Evolutionary conservation across 2,113 vertebrate species (phyloP).

Genomic region (Paradoxurus hermaphroditus): DNA sequence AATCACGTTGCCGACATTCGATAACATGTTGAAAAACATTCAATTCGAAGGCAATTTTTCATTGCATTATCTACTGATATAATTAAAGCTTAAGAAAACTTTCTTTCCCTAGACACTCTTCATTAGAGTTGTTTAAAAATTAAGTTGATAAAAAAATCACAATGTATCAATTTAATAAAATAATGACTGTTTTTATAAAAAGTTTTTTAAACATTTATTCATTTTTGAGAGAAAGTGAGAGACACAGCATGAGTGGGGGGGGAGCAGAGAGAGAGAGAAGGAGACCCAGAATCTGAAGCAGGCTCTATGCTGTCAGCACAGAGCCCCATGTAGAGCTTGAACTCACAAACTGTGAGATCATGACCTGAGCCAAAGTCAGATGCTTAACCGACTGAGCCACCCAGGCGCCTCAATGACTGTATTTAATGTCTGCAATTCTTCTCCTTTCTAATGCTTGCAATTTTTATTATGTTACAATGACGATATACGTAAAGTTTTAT

Average conservation of each 20-base stretch:
- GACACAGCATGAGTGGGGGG: no score
- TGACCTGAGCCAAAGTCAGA: no score
- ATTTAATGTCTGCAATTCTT: background rate
- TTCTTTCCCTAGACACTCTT: background rate
- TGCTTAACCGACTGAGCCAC: no score
- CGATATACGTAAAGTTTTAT: background rate
- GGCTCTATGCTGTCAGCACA: no score
- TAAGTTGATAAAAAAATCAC: background rate
- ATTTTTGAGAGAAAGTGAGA: no score
- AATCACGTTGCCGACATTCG: background rate
- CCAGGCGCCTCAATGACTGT: background rate
- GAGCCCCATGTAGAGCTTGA: no score
- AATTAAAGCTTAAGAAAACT: background rate
- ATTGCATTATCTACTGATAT: background rate
- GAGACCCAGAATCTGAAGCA: no score
- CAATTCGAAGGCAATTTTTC: background rate
- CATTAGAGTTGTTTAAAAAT: background rate
- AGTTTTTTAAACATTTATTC: background rate
- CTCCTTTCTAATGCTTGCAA: background rate
- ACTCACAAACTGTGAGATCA: no score
- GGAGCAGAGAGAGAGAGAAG: no score
- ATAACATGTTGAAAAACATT: background rate
- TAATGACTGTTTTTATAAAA: background rate
- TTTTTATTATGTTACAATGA: background rate
- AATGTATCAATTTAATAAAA: background rate